Base-by-base conservation (phyloP, 2,888 invertebrate species). In the Notocelia uddmanniana region DNA sequence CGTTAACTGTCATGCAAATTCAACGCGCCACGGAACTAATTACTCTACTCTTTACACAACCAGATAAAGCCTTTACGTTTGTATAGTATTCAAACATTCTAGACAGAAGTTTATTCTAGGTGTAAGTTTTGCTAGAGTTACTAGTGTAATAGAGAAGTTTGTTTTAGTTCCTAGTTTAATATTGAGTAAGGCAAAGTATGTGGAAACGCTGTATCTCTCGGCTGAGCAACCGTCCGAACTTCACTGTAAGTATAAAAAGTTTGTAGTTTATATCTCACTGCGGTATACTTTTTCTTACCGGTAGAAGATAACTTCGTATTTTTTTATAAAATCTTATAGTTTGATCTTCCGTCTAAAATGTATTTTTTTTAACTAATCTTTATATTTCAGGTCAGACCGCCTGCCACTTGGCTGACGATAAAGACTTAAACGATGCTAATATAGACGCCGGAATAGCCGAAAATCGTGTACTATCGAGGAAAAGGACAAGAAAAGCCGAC, bases 1-100 rank as follows among this genome's bases (percentile, higher is more conserved):
- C 76, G 80, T 82, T 79, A n/a, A 87, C 81, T 85, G 85, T 86
- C 84, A 90, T 91, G 88, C 88, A 89, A 90, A 89, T 89, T 83
- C 85, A 82, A 88, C 84, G 83, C 81, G 82, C 80, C 81, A 83
- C 80, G 81, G 82, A 89, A 90, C 88, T 89, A 90, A 91, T 91
- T 90, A 90, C 89, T 89, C 81, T 79, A 76, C 82, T 81, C 79
- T 76, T 74, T 81, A 85, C 78, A 83, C 79, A 82, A 77, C 76
- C 75, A 84, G 84, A 88, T 88, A 89, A 87, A 86, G 83, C 85
- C 81, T 83, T 82, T 81, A 83, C 82, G 85, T 90, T 87, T 86
- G 84, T 85, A 79, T 82, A 88, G 86, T 86, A 88, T 81, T 83
- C 78, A 81, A 88, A 88, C 88, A 86, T 84, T 80, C 84, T 84